phyloP scores from a whole-genome alignment of 2,113 vertebrate genomes.

The Pelobates fuscus region DNA sequence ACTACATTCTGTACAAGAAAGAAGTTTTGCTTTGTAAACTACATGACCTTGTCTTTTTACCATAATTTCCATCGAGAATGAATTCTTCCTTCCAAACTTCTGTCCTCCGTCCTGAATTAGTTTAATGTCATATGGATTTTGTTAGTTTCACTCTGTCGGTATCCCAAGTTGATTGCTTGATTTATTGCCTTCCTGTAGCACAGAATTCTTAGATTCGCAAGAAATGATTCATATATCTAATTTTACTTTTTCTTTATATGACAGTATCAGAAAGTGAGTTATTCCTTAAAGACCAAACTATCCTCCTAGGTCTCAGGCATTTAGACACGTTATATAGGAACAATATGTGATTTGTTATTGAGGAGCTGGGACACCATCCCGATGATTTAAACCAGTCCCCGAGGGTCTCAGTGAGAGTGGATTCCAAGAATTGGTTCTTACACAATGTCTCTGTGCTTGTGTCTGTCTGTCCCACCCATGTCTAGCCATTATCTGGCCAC shows the following conservation, averaged over 20 bases:
- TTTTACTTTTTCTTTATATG: background rate
- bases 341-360: background rate
- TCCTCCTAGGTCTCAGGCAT: background rate
- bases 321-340: background rate
- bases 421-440: too few relatives aligned
- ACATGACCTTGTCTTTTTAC: background rate
- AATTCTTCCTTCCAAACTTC: background rate
- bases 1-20: background rate
- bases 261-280: too few relatives aligned
- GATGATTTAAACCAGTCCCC: too few relatives aligned
- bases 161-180: background rate
- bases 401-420: too few relatives aligned
- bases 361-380: too few relatives aligned
- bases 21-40: background rate
- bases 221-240: conserved; percentile 11
- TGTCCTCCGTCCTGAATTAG: conserved; percentile 2
- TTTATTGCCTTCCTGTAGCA: background rate
- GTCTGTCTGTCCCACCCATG: too few relatives aligned
- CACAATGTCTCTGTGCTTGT: too few relatives aligned
- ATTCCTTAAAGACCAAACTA: background rate
- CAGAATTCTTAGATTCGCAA: background rate
- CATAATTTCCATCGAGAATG: background rate
- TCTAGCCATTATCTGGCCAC: too few relatives aligned
- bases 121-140: background rate
- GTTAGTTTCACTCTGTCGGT: background rate